Evolutionary conservation across 2,888 invertebrate genomes (phyloP).

Genomic region (Rotaria macrura): DNA sequence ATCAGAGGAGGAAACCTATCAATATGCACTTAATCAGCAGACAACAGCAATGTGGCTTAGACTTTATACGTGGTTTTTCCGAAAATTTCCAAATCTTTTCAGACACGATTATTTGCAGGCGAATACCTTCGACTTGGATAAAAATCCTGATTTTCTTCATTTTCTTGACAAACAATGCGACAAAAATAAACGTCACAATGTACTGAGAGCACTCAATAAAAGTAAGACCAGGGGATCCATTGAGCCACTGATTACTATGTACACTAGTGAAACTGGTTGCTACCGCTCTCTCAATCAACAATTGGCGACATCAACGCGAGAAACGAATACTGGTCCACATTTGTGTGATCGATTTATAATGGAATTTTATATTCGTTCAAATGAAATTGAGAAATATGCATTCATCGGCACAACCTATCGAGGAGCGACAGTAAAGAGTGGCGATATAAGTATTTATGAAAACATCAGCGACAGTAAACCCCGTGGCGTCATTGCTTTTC

Average conservation of each 20-base stretch:
- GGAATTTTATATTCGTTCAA: background rate
- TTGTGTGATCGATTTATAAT: background rate
- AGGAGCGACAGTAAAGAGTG: background rate
- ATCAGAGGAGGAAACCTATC: background rate
- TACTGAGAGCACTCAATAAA: background rate
- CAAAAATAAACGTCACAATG: background rate
- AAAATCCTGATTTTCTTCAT: background rate
- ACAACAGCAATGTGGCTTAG: background rate
- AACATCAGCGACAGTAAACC: background rate
- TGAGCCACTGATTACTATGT: background rate
- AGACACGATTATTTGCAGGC: background rate
- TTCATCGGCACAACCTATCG: background rate
- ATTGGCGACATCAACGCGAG: background rate
- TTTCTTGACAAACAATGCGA: background rate
- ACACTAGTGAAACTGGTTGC: background rate
- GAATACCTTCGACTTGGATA: background rate
- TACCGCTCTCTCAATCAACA: background rate
- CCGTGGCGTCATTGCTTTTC: background rate
- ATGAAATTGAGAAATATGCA: background rate
- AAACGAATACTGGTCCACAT: background rate
- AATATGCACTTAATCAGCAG: background rate
- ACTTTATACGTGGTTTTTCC: background rate
- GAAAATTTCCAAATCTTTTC: background rate
- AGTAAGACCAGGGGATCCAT: background rate
- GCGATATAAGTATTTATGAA: background rate